Evolutionary conservation across 2,797 vertebrate genomes (phyloP).

Genomic region (Sebastes minor): DNA sequence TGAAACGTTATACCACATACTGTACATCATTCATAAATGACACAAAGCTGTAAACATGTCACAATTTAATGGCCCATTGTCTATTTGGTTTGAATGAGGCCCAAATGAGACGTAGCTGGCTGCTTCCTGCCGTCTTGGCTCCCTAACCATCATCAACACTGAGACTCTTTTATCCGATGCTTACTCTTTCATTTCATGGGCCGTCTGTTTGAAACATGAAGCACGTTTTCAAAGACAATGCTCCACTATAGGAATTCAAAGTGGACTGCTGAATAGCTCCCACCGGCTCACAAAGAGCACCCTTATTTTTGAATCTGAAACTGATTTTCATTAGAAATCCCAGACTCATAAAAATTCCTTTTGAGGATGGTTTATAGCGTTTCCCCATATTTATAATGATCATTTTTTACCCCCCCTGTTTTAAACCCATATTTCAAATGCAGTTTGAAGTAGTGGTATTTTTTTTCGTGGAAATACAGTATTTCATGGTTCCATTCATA

Average conservation of each 20-base stretch:
- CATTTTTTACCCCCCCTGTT: conserved; percentile 32
- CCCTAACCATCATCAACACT: conserved; percentile 56
- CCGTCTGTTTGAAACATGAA: conserved; percentile 70
- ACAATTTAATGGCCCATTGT: conserved; percentile 64
- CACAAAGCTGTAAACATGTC: conserved; percentile 60
- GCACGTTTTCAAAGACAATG: conserved; percentile 71
- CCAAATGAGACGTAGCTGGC: conserved; percentile 61
- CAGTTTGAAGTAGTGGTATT: conserved; percentile 70
- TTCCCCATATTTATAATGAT: conserved; percentile 78
- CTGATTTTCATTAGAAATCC: conserved; percentile 70
- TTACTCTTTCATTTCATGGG: conserved; percentile 69
- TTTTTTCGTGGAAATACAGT: conserved; percentile 2
- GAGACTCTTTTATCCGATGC: conserved; percentile 60
- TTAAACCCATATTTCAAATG: conserved; percentile 69
- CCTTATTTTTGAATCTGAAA: conserved; percentile 64
- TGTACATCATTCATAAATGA: conserved; percentile 46
- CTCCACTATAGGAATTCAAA: conserved; percentile 65
- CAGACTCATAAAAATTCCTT: conserved; percentile 77
- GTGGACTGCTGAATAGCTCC: conserved; percentile 45
- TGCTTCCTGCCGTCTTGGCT: conserved; percentile 42
- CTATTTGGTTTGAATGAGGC: conserved; percentile 55
- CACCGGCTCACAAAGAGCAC: conserved; percentile 59
- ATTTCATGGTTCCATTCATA: conserved; percentile 34
- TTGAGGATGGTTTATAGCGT: conserved; percentile 75
- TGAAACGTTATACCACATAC: not conserved